phyloP scores from a whole-genome alignment of 2,797 vertebrate genomes.

The Sarcoramphus papa region DNA sequence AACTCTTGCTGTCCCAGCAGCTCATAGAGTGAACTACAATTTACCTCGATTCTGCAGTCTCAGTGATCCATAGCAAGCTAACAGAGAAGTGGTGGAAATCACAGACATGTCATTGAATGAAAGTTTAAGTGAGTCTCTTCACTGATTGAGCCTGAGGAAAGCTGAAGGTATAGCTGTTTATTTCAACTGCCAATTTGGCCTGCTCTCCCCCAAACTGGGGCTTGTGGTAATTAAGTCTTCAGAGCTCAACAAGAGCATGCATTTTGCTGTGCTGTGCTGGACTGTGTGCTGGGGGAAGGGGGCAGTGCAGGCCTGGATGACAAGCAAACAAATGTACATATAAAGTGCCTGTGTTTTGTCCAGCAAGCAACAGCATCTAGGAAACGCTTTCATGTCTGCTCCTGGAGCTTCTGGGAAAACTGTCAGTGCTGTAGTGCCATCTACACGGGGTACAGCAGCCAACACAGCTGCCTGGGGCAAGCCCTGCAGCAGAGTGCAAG shows the following conservation, averaged over 20 bases:
- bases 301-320: neutral
- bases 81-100: neutral
- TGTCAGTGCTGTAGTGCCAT: neutral
- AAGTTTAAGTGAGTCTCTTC: neutral
- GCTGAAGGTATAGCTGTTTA: neutral
- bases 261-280: neutral
- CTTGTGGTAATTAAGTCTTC: neutral
- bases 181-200: neutral
- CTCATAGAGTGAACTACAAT: neutral
- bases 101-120: neutral
- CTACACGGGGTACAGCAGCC: neutral
- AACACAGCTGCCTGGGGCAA: neutral
- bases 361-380: neutral
- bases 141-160: neutral
- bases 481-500: neutral
- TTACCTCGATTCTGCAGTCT: neutral
- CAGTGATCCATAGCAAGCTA: neutral
- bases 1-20: neutral
- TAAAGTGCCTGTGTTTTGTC: neutral
- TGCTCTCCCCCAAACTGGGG: neutral
- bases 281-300: neutral
- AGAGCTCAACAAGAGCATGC: neutral
- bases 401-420: neutral
- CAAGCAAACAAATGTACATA: neutral
- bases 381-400: neutral